Evolutionary conservation across 2,113 vertebrate genomes (phyloP).

Genomic region (Sphaerodactylus townsendi): DNA sequence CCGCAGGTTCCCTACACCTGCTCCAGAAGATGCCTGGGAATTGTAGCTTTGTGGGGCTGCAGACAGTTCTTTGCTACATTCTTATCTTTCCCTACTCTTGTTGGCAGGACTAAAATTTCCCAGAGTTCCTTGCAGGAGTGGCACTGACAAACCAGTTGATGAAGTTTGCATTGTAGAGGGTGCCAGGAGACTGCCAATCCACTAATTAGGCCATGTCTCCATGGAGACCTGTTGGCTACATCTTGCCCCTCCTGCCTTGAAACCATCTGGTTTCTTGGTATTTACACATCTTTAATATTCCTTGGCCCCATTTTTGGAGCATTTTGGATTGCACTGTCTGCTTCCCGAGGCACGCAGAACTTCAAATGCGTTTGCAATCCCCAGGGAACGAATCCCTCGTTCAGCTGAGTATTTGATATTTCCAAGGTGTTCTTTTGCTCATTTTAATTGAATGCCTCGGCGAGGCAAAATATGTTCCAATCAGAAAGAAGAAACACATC

Average conservation of each 20-base stretch:
- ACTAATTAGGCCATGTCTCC: conserved; percentile 4
- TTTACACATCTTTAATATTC: conserved; percentile 20
- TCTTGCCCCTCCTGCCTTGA: background rate
- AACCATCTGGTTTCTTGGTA: conserved; percentile 26
- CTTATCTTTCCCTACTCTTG: background rate
- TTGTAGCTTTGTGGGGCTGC: background rate
- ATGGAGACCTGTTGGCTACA: background rate
- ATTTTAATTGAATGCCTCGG: conserved; percentile 57
- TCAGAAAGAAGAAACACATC: conserved; percentile 33
- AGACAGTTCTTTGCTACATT: background rate
- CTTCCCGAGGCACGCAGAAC: background rate
- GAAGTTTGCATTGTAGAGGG: background rate
- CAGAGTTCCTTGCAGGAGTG: background rate
- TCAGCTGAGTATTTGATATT: conserved; percentile 39
- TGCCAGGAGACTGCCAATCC: background rate
- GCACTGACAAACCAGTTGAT: background rate
- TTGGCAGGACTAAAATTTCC: background rate
- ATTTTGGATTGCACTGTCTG: conserved; percentile 26
- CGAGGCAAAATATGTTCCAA: conserved; percentile 14
- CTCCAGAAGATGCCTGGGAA: background rate
- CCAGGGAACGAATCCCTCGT: conserved; percentile 27
- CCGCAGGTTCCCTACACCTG: no score
- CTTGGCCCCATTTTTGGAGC: background rate
- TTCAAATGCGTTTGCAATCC: conserved; percentile 42
- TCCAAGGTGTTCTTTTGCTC: conserved; percentile 31